Base-by-base conservation (phyloP, 2,113 vertebrate genomes). In the Poeciliopsis turrubarensis region DNA sequence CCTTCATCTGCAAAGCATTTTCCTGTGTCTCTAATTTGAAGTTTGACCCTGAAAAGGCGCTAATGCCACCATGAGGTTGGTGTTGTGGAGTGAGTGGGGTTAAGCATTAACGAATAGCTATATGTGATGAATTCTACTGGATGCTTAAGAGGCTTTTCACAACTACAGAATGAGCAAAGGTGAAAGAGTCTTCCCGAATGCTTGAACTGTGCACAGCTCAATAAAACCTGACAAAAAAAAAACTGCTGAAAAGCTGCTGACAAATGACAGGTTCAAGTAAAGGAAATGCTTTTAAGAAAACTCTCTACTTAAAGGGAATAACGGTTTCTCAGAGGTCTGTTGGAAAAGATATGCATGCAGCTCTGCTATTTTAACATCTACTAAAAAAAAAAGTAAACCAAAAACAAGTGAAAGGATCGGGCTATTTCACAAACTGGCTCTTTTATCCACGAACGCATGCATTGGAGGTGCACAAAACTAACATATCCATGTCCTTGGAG, bases 1-100 rank as follows among this genome's bases (percentile, higher is more conserved):
- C 82, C 72, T 77, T 34, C 47, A 70, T 62, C 13, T 80, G 27
- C 75, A 54, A 75, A 77, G 77, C 71, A 78, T 83, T 89, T 86
- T 30, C 29, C 39, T 3, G 12, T 13, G 51, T 77, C 31, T 64
- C 77, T 41, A 74, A 82, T 79, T 76, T 70, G 29, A 65, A 41
- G 57, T 73, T 82, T 39, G 72, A 75, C 79, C 78, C 65, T 80
- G 44, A 65, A 39, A 37, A 78, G 54, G 66, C 78, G 74, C 41
- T 72, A 80, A 84, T 80, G 47, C 51, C 12, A 31, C 62, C 6
- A 65, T 32, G 76, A 74, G 74, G 65, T 41, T 19, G 13, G 39
- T 11, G 34, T 10, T 11, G 34, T 37, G 34, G 34, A 37, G 34
- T 37, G 13, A 37, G 37, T 25, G 63, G 7, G 30, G 65, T 32